Percentiles rank a stretch among this genome's conserved stretches.
Conservation (phyloP, 1,140 invertebrate species). For the Procambarus clarkii region DNA sequence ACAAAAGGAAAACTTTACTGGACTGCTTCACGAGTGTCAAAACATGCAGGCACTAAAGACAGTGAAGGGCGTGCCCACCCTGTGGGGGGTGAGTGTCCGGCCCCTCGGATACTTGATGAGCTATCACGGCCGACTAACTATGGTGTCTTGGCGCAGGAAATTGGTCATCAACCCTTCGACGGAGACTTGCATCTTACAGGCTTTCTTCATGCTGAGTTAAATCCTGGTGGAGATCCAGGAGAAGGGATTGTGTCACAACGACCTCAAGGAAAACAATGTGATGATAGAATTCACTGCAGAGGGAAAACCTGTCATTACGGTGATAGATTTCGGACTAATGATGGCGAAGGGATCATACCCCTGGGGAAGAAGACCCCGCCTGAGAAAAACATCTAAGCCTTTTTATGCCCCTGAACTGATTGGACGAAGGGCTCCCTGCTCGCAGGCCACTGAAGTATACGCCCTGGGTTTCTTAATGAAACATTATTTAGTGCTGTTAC, state of each 20-base stretch:
- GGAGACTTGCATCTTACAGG: neutral
- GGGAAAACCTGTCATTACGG: neutral
- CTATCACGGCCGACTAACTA: neutral
- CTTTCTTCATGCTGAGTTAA: neutral
- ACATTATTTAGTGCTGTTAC: neutral
- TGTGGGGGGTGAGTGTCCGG: neutral
- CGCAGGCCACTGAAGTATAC: slow-evolving; percentile 20
- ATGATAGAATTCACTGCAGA: neutral
- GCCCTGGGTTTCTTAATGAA: neutral
- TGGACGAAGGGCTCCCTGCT: neutral
- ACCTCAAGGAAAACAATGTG: slow-evolving; percentile 23
- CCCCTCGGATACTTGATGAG: slow-evolving; percentile 18
- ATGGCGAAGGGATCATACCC: neutral
- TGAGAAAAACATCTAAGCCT: neutral
- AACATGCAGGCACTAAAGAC: neutral
- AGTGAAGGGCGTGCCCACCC: neutral
- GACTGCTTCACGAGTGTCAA: neutral
- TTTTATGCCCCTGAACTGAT: slow-evolving; percentile 21
- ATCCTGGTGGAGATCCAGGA: neutral
- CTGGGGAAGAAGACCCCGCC: neutral
- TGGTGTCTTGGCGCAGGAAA: neutral
- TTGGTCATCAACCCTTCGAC: neutral
- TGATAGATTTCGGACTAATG: slow-evolving; percentile 27
- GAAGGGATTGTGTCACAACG: slow-evolving; percentile 15
- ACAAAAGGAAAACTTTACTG: neutral